Percentiles rank a stretch among this genome's conserved stretches.
Conservation (phyloP, 2,888 invertebrate genomes). For the Ephialtes manifestator region DNA sequence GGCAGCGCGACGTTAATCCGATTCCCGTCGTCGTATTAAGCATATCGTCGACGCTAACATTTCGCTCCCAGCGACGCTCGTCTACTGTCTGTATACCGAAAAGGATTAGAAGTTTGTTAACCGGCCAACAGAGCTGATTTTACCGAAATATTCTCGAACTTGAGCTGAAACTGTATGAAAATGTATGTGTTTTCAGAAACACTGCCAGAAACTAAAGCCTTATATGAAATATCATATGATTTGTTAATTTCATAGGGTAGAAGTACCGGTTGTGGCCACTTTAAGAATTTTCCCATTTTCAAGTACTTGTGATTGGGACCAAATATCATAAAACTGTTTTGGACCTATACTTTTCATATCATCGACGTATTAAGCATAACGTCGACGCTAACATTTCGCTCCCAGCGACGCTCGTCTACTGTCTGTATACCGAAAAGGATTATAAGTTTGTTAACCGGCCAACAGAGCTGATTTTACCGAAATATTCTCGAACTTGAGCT, state of each 20-base stretch:
- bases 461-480: constrained; percentile 5
- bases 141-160: background rate
- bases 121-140: constrained; percentile 9
- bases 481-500: background rate
- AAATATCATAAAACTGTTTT: too few species aligned
- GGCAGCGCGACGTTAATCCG: constrained; percentile 45
- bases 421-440: background rate
- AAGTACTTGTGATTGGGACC: too few species aligned
- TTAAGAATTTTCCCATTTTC: too few species aligned
- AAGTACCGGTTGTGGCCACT: too few species aligned
- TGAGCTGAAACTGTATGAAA: too few species aligned
- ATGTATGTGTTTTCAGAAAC: too few species aligned
- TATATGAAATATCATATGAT: too few species aligned
- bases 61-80: background rate
- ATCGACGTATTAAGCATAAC: constrained; percentile 52
- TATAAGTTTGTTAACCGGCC: constrained; percentile 20
- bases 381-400: constrained; percentile 34
- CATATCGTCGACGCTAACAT: constrained; percentile 44
- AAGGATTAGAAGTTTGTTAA: constrained; percentile 20
- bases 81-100: background rate
- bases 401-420: background rate
- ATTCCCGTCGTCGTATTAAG: constrained; percentile 49
- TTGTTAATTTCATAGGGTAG: too few species aligned
- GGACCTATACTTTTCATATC: too few species aligned
- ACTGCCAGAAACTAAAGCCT: too few species aligned